Conservation (phyloP, 2,888 invertebrate genomes). For the Gnatocerus cornutus region DNA sequence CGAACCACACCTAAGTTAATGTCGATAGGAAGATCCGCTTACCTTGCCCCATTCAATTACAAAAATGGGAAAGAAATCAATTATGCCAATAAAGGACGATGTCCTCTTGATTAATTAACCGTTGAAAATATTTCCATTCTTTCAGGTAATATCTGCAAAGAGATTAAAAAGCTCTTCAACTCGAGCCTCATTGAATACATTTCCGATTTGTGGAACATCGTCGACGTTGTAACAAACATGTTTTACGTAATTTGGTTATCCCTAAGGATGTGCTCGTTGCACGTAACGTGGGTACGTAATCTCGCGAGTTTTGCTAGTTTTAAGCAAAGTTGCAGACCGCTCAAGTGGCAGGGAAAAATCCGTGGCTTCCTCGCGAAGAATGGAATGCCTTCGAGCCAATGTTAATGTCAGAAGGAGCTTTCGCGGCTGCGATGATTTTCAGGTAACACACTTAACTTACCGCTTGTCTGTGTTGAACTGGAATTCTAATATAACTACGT, state of each 20-base stretch:
- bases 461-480: constrained; percentile 9
- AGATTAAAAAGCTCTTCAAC: constrained; percentile 92
- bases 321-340: constrained; percentile 74
- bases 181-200: constrained; percentile 94
- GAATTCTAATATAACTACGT: constrained; percentile 11
- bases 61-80: constrained; percentile 22
- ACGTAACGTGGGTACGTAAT: constrained; percentile 86
- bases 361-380: constrained; percentile 89
- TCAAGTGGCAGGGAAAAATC: constrained; percentile 80
- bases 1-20: background rate
- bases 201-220: constrained; percentile 97
- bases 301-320: background rate
- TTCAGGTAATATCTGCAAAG: constrained; percentile 93
- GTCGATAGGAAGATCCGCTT: background rate
- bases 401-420: constrained; percentile 93
- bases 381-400: constrained; percentile 98
- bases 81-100: constrained; percentile 1
- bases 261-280: constrained; percentile 90
- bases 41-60: constrained; percentile 17
- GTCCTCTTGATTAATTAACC: background rate
- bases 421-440: constrained; percentile 98
- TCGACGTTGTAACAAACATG: constrained; percentile 97
- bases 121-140: too few species aligned
- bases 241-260: constrained; percentile 96
- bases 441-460: constrained; percentile 69